Conservation (phyloP, 2,797 vertebrate genomes). For the Taenioides sp. region DNA sequence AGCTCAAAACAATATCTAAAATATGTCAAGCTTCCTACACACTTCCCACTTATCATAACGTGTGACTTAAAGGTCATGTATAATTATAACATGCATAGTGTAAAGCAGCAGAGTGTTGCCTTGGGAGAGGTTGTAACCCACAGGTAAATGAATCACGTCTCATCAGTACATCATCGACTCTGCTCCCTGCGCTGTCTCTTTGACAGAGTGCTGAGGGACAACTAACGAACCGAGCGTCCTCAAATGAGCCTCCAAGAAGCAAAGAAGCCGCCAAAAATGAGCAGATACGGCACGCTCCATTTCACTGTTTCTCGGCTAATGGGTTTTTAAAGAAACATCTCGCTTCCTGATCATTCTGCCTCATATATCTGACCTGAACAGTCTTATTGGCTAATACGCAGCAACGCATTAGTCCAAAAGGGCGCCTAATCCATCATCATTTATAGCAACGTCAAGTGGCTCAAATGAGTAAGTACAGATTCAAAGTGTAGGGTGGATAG, state of each 20-base stretch:
- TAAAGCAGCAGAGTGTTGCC: constrained; percentile 27
- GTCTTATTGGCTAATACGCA: constrained; percentile 28
- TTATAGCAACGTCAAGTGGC: background rate
- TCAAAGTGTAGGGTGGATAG: background rate
- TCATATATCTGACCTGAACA: constrained; percentile 48
- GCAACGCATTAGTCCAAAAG: constrained; percentile 21
- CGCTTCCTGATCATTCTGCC: constrained; percentile 49
- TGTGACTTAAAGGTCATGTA: background rate
- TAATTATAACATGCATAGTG: background rate
- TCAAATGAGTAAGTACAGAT: background rate
- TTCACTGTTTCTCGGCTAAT: constrained; percentile 63
- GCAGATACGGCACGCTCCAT: constrained; percentile 42
- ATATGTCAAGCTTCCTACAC: background rate
- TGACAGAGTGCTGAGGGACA: constrained; percentile 55
- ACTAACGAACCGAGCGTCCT: constrained; percentile 48
- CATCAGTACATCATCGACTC: constrained; percentile 50
- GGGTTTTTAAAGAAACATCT: constrained; percentile 48
- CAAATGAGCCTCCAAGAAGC: constrained; percentile 36
- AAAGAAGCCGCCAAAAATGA: constrained; percentile 21
- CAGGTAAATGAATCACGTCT: constrained; percentile 61
- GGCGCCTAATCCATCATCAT: constrained; percentile 5
- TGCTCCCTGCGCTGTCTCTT: constrained; percentile 41
- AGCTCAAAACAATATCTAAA: background rate
- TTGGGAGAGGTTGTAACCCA: constrained; percentile 43
- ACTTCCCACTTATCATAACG: background rate